Conservation (phyloP, 2,888 invertebrate genomes). For the Lottia scabra region DNA sequence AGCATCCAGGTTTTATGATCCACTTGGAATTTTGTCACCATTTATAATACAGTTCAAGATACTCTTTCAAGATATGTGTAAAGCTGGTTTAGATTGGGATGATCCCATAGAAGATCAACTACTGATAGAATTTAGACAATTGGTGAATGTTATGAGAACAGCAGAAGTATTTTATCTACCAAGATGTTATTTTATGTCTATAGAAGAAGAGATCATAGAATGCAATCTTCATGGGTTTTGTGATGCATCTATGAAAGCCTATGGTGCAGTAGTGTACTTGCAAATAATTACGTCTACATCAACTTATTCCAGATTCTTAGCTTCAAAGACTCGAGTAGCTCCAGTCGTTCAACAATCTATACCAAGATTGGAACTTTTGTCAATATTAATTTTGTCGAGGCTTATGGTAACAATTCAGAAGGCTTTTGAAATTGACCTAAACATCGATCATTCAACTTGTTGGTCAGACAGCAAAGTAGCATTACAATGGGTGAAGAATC, state of each 20-base stretch:
- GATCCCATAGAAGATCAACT: background rate
- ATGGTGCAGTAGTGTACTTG: background rate
- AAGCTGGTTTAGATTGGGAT: conserved; percentile 1
- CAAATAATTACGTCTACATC: background rate
- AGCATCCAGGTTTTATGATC: background rate
- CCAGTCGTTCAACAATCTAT: background rate
- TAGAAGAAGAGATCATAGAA: background rate
- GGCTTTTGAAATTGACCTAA: background rate
- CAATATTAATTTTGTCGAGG: background rate
- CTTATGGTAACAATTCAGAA: background rate
- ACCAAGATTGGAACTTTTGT: background rate
- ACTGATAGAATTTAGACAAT: background rate
- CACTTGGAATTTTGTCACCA: background rate
- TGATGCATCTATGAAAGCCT: background rate
- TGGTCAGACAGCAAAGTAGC: background rate
- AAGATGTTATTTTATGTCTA: background rate
- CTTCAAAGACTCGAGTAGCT: background rate
- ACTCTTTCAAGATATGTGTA: background rate
- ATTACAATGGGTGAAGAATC: background rate
- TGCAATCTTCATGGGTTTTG: background rate
- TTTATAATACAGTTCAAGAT: background rate
- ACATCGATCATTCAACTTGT: background rate
- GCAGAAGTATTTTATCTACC: background rate
- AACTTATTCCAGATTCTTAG: background rate
- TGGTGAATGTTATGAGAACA: background rate